Conservation (phyloP, 2,797 vertebrate genomes). For the Pitangus sulphuratus region DNA sequence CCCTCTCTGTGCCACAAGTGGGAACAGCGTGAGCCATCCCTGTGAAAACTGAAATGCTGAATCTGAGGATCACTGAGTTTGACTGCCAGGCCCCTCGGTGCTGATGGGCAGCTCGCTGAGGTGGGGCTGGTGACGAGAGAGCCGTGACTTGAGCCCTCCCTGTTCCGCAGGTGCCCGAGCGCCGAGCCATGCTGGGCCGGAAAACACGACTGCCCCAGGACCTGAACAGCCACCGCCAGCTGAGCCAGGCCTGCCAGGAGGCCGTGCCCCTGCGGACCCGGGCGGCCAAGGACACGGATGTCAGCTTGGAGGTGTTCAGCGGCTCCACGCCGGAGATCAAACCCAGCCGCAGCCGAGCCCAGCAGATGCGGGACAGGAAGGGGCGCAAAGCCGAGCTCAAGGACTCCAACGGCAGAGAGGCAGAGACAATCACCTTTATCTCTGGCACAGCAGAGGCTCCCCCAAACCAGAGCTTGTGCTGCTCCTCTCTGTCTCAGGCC, state of each 20-base stretch:
- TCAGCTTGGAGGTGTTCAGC: slow-evolving; percentile 76
- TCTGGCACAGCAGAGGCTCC: slow-evolving; percentile 85
- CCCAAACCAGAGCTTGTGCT: slow-evolving; percentile 75
- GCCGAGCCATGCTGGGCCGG: slow-evolving; percentile 90
- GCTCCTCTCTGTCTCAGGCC: slow-evolving; percentile 84
- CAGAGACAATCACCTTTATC: slow-evolving; percentile 90
- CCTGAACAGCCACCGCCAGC: slow-evolving; percentile 67
- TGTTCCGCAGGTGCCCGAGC: slow-evolving; percentile 76
- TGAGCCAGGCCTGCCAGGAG: slow-evolving; percentile 58
- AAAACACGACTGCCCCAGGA: slow-evolving; percentile 78
- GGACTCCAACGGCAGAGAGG: slow-evolving; percentile 79
- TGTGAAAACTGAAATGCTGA: rapidly evolving
- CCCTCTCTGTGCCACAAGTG: rapidly evolving
- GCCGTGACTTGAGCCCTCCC: neutral
- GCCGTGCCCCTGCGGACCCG: slow-evolving; percentile 50
- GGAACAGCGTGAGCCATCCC: rapidly evolving
- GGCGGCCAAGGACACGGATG: slow-evolving; percentile 60
- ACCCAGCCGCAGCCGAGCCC: slow-evolving; percentile 42
- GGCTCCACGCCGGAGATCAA: slow-evolving; percentile 46
- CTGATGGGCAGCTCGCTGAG: rapidly evolving
- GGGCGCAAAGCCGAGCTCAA: slow-evolving; percentile 77
- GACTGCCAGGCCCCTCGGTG: neutral
- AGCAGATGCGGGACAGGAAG: slow-evolving; percentile 45
- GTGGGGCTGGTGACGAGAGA: neutral
- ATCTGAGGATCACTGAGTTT: neutral